Conservation (phyloP, 2,797 vertebrate genomes). For the Perodicticus potto region DNA sequence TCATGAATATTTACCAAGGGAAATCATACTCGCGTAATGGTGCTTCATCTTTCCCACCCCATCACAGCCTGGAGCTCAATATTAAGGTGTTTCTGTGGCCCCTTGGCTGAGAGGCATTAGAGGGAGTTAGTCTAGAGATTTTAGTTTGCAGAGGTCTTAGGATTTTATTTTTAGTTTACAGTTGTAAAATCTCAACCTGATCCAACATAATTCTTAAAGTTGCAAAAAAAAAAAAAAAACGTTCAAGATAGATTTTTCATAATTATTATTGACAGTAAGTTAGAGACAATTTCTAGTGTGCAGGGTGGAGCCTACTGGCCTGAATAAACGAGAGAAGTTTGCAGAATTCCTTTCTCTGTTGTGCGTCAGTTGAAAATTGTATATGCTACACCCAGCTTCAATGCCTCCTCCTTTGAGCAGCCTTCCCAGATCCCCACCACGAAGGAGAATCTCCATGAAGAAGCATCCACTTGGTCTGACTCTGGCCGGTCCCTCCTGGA, state of each 20-base stretch:
- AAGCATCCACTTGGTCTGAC: background rate
- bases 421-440: background rate
- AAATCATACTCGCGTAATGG: background rate
- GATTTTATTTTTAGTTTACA: background rate
- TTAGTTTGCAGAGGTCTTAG: background rate
- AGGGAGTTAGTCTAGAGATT: too few species aligned
- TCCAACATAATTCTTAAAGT: background rate
- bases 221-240: background rate
- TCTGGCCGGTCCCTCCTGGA: background rate
- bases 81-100: background rate
- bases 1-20: background rate
- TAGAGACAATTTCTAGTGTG: background rate
- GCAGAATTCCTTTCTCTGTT: background rate
- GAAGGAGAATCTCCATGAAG: background rate
- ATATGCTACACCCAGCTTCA: background rate
- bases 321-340: background rate
- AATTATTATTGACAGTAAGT: background rate
- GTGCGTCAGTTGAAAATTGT: background rate
- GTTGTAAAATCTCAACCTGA: background rate
- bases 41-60: background rate
- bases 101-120: background rate
- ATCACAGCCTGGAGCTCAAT: background rate
- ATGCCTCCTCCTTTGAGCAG: background rate
- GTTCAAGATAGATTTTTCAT: background rate
- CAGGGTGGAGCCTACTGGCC: background rate